These are phyloP conservation scores for Lissonota sp. DNA, from an alignment of 2,888 invertebrate species.

Conservation along the genomic window DNA sequence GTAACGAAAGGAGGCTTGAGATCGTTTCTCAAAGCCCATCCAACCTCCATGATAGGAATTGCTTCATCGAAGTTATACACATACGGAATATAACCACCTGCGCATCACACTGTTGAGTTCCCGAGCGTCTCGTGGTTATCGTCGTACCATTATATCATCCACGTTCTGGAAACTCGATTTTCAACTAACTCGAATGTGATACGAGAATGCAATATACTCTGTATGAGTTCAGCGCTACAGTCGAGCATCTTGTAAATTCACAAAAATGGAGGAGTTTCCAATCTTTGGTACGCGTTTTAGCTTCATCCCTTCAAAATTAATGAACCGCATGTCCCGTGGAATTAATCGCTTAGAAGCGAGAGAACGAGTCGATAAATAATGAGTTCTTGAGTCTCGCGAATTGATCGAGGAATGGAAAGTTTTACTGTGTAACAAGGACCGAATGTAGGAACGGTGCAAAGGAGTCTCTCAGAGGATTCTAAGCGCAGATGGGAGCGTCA, in stretches of 20 bases:
- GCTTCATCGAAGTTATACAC: conserved; percentile 5
- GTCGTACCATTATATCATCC: background rate
- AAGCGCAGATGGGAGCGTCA: conserved; percentile 37
- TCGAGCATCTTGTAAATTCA: conserved; percentile 13
- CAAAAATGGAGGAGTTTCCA: no score
- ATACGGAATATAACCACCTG: background rate
- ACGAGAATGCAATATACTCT: background rate
- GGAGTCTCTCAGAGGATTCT: conserved; percentile 36
- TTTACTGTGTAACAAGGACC: background rate
- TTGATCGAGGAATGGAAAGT: background rate
- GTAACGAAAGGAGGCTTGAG: conserved; percentile 5
- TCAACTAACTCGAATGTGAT: background rate
- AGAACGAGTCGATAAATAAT: background rate
- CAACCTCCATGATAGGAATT: conserved; percentile 20
- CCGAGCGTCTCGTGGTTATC: background rate
- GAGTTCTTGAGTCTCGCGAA: background rate
- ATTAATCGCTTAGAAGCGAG: background rate
- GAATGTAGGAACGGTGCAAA: conserved; percentile 11
- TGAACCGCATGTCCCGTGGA: background rate
- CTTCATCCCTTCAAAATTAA: background rate
- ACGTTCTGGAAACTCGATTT: background rate
- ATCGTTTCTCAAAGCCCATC: conserved; percentile 24
- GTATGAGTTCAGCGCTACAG: background rate
- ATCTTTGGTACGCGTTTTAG: background rate
- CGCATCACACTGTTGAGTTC: background rate